Evolutionary conservation across 1,140 invertebrate species (phyloP), one percentile per base, ranked within the genome.

Genomic region (Drosophila punjabiensis): DNA sequence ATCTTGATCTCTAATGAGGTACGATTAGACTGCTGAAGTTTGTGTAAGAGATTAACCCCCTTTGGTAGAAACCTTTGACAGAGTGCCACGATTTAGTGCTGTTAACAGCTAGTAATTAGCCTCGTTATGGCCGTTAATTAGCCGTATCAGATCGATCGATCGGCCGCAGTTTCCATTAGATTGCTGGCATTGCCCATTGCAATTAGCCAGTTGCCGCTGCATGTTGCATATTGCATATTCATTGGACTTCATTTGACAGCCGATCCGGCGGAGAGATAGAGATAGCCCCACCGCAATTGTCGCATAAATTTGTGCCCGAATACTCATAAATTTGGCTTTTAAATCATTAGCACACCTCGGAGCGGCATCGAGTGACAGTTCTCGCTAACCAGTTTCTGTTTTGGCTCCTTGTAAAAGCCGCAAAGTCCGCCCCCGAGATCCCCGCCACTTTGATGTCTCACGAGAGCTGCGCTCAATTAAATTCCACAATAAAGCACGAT

Each of bases 71-170:
- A 79, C 64, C 71, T 74, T 71, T 81, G 85, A 89, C 85, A 90
- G 74, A 45, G 62, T 52, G 65, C 59, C 66, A 73, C 85, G 65
- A 82, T 86, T 90, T 90, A 90, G 79, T 81, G 79, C 76, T 90
- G 85, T 88, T 88, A 88, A 88, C 85, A 88, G 86, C 82, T 90
- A 60, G 86, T 88, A 88, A 88, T 89, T 89, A 89, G 82, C 56
- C 79, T 75, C 79, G 71, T 86, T 86, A 79, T 86, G 75, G 63
- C 75, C 52, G 69, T 71, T 88, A 88, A 88, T 88, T 89, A 89
- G 67, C 81, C 70, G 74, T 90, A 88, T 90, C 86, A 74, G 68
- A 69, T 24, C 53, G 48, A 24, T 52, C 41, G 48, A 50, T 64
- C 60, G 28, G 14, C 28, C 20, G n/a, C 20, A 58, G 55, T 58